Evolutionary conservation across 2,888 invertebrate genomes (phyloP).

Genomic region (Dimorphilus gyrociliatus): DNA sequence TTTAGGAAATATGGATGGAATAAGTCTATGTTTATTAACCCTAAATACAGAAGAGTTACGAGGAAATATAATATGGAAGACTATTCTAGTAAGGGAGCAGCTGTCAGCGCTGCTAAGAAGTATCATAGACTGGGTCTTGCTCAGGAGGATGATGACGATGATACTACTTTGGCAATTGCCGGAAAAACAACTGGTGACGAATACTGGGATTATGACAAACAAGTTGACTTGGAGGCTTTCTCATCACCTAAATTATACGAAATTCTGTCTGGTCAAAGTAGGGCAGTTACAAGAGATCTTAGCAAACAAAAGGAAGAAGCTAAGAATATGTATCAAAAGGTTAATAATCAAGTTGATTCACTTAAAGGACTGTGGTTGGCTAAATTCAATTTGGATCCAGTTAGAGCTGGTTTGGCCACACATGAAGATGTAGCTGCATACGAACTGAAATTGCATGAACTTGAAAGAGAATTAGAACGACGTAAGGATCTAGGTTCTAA

Average conservation of each 20-base stretch:
- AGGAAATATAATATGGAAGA: constrained; percentile 27
- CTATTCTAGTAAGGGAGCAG: constrained; percentile 32
- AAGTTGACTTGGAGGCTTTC: constrained; percentile 31
- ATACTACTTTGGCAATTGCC: constrained; percentile 12
- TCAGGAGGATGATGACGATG: constrained; percentile 3
- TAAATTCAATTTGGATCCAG: constrained; percentile 25
- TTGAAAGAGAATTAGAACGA: constrained; percentile 26
- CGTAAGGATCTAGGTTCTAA: constrained; percentile 22
- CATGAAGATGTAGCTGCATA: constrained; percentile 21
- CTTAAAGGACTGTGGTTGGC: constrained; percentile 33
- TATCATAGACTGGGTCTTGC: constrained; percentile 19
- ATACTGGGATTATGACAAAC: constrained; percentile 34
- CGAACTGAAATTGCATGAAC: constrained; percentile 18
- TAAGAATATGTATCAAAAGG: constrained; percentile 27
- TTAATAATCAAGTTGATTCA: constrained; percentile 27
- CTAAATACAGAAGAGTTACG: constrained; percentile 23
- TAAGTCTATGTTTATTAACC: constrained; percentile 23
- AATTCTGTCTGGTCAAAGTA: constrained; percentile 24
- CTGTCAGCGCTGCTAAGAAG: constrained; percentile 26
- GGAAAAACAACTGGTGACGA: constrained; percentile 23
- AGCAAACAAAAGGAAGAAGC: constrained; percentile 32
- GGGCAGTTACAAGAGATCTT: constrained; percentile 22
- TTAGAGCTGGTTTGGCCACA: constrained; percentile 21
- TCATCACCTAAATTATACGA: constrained; percentile 25
- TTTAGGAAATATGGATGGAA: constrained; percentile 34